Evolutionary conservation across 30 jellyfish, hydroid and myxozoan species (phyloP), one percentile per base, ranked within the genome.

Genomic region (Turritopsis dohrnii): DNA sequence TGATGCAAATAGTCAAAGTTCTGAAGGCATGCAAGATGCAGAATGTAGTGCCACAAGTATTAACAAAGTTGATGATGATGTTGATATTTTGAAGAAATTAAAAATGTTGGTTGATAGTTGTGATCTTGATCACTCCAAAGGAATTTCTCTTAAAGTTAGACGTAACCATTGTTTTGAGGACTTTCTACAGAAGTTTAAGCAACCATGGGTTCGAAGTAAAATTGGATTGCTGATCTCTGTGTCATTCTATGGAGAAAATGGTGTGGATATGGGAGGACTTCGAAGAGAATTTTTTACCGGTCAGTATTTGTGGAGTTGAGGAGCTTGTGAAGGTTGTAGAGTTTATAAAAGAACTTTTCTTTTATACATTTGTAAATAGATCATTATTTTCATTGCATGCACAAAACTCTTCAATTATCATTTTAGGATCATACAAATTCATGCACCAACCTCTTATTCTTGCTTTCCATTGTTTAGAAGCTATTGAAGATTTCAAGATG

Each of bases 231-330:
- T n/a, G 17, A 69, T 69, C 19, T 16, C 19, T 0, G 77, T 69
- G 28, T 69, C 77, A 16, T 69, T 69, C 30, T 69, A 69, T 69
- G 77, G 77, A 7, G 8, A 69, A 7, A 69, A 21, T 69, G 77
- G 77, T n/a, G 30, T 69, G 28, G 77, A 69, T 27, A 0, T n/a
- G 30, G 77, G 77, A 7, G 77, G 77, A 69, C 30, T 69, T 16
- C 77, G 77, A 9, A 69, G 77, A 69, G 77, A 69, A 0, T 69
- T 69, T 69, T 69, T 69, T 19, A n/a, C 77, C 9, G 77, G 77
- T 69, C 16, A n/a, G 28, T n/a, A n/a, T n/a, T n/a, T n/a, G n/a
- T n/a, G 21, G 0, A 60, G 73, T 60, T 23, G 21, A 23, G 19
- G 21, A 60, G 21, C 19, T 60, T 18, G 73, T 60, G 19, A 18